Percentiles rank a stretch among this genome's conserved stretches.
phyloP scores from a whole-genome alignment of 1,140 invertebrate species.

The Lamellibrachia luymesi region DNA sequence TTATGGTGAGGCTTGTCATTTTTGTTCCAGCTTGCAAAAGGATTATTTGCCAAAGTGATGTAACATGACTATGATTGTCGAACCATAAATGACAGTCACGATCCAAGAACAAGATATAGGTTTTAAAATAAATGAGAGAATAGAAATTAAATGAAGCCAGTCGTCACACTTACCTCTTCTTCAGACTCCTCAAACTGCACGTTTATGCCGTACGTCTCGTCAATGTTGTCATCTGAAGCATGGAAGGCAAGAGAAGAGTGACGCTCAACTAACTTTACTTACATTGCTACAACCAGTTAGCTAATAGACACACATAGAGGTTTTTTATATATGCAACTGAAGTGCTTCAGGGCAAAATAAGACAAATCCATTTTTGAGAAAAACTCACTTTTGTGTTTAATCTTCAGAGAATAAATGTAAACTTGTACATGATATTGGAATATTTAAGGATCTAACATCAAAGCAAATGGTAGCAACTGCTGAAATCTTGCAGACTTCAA shows the following conservation, averaged over 20 bases:
- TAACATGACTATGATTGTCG: not conserved
- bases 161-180: slow-evolving; percentile 45
- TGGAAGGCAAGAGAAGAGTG: not conserved
- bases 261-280: not conserved
- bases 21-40: not conserved
- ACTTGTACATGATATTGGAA: too few relatives aligned
- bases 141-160: too few relatives aligned
- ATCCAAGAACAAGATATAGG: not conserved
- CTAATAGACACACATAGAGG: not conserved
- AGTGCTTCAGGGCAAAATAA: too few relatives aligned
- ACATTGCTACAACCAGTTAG: not conserved
- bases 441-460: too few relatives aligned
- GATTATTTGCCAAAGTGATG: not conserved
- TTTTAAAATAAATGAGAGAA: not conserved
- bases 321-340: too few relatives aligned
- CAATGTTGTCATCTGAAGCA: slow-evolving; percentile 79
- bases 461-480: too few relatives aligned
- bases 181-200: slow-evolving; percentile 97
- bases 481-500: too few relatives aligned
- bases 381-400: too few relatives aligned
- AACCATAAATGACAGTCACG: not conserved
- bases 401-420: too few relatives aligned
- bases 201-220: slow-evolving; percentile 97
- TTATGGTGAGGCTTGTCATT: not conserved
- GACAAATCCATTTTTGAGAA: too few relatives aligned